These are phyloP conservation scores for Steromphala cineraria DNA, from an alignment of 2,888 invertebrate genomes.

Conservation along the genomic window DNA sequence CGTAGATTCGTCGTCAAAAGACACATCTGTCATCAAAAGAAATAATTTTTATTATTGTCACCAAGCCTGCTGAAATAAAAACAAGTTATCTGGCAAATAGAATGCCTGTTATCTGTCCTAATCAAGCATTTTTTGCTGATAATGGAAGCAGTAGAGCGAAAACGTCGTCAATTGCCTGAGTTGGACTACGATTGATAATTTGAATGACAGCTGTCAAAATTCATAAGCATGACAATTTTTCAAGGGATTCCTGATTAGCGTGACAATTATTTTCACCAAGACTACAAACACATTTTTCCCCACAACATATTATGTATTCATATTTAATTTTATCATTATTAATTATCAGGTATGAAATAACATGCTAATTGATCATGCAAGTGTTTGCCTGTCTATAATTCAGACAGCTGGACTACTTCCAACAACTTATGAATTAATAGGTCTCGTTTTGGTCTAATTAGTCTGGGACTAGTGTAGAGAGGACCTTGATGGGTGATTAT, in stretches of 20 bases:
- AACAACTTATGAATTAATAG: neutral
- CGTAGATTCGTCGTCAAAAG: too few species aligned
- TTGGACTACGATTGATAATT: neutral
- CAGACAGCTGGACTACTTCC: neutral
- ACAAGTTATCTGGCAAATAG: neutral
- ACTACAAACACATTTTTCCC: neutral
- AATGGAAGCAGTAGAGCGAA: neutral
- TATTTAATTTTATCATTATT: neutral
- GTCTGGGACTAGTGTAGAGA: neutral
- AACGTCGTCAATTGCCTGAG: neutral
- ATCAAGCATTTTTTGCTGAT: neutral
- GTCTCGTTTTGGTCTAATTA: neutral
- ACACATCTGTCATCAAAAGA: too few species aligned
- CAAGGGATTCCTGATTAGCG: neutral
- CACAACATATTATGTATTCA: neutral
- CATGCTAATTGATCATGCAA: neutral
- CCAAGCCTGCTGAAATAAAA: neutral
- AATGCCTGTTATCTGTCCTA: neutral
- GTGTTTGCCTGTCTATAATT: neutral
- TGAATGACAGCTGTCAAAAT: conserved; percentile 6
- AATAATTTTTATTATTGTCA: neutral
- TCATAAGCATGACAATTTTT: neutral
- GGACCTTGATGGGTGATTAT: neutral
- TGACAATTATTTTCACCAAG: neutral
- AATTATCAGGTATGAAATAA: neutral